A percentile compares a stretch with the other conserved stretches of the same genome.
phyloP scores from a whole-genome alignment of 2,888 invertebrate genomes.

The Kryphioiulus occultus region DNA sequence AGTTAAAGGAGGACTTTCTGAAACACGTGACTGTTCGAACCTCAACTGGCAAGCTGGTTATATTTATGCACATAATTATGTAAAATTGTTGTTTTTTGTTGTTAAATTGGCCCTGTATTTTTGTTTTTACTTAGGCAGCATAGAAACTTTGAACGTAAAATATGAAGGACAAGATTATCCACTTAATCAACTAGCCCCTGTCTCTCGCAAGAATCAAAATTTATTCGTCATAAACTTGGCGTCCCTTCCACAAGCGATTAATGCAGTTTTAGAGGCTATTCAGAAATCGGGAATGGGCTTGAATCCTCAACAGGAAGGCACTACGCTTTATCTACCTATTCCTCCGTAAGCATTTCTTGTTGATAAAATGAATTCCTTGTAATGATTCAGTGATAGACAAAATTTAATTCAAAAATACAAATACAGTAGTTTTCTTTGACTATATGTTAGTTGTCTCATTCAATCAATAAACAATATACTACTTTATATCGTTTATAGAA shows the following conservation, averaged over 20 bases:
- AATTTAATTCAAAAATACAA: too few relatives aligned
- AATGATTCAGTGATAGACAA: neutral
- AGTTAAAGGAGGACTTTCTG: slow-evolving; percentile 79
- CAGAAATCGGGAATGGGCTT: slow-evolving; percentile 84
- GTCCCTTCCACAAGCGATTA: slow-evolving; percentile 85
- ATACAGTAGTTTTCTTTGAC: slow-evolving; percentile 45
- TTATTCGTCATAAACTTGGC: slow-evolving; percentile 83
- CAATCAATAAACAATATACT: too few relatives aligned
- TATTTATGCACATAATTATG: neutral
- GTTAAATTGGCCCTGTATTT: neutral
- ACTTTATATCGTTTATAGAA: slow-evolving; percentile 66
- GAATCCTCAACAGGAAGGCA: slow-evolving; percentile 95
- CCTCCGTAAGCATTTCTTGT: slow-evolving; percentile 73
- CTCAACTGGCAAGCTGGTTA: slow-evolving; percentile 56
- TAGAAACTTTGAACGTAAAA: slow-evolving; percentile 78
- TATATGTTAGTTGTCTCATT: too few relatives aligned
- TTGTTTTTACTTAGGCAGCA: slow-evolving; percentile 67
- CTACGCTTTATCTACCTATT: slow-evolving; percentile 84
- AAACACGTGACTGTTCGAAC: slow-evolving; percentile 83
- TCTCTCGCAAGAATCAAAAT: slow-evolving; percentile 86
- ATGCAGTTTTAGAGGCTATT: slow-evolving; percentile 78
- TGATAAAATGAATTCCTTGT: too few relatives aligned
- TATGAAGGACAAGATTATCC: slow-evolving; percentile 82
- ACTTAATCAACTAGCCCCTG: slow-evolving; percentile 86
- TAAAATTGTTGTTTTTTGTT: neutral